Conservation (phyloP, 2,888 invertebrate species). For the Trichopria drosophilae region DNA sequence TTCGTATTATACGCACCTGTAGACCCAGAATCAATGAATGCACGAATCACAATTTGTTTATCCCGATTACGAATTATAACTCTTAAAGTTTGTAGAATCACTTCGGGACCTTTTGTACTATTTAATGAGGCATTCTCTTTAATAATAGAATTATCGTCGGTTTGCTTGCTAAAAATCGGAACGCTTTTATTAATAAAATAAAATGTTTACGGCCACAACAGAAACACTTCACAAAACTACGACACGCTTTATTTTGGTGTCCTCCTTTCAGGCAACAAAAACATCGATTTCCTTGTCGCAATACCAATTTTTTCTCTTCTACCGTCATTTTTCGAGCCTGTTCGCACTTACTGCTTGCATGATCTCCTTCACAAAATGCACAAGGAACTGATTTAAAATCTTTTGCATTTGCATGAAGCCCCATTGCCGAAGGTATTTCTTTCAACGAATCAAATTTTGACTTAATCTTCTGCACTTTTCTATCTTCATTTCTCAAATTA, state of each 20-base stretch:
- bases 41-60: too few species aligned
- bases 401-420: not conserved
- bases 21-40: too few species aligned
- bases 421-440: not conserved
- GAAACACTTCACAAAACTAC: not conserved
- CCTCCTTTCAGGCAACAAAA: too few species aligned
- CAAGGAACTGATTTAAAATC: too few species aligned
- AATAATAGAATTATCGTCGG: not conserved
- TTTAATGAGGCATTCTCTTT: too few species aligned
- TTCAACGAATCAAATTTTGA: not conserved
- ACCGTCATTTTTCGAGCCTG: slow-evolving; percentile 1
- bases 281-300: too few species aligned
- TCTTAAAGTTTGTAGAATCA: too few species aligned
- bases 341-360: not conserved
- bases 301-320: not conserved
- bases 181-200: too few species aligned
- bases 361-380: not conserved
- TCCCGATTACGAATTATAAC: too few species aligned
- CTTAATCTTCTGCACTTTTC: not conserved
- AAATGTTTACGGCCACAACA: slow-evolving; percentile 2
- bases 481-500: not conserved
- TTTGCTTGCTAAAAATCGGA: not conserved
- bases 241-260: not conserved
- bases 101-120: too few species aligned
- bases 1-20: too few species aligned